Evolutionary conservation across 2,797 vertebrate genomes (phyloP).

Genomic region (Antennarius maculatus): DNA sequence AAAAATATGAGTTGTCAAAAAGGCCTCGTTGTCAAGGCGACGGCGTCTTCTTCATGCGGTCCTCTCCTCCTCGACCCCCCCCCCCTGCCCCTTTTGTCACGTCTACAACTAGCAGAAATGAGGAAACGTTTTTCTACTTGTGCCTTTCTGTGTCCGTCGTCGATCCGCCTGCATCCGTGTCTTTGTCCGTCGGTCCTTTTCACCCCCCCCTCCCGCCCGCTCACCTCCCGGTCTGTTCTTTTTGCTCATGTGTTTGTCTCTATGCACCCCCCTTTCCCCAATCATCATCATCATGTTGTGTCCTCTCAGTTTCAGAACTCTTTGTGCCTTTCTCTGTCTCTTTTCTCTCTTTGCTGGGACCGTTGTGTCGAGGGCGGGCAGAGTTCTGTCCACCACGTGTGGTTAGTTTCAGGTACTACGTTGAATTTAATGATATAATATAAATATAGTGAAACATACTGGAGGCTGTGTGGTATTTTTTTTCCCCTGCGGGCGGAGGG

Average conservation of each 20-base stretch:
- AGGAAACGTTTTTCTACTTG: conserved; percentile 72
- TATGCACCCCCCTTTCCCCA: conserved; percentile 20
- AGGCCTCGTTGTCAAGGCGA: conserved; percentile 42
- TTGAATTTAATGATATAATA: conserved; percentile 85
- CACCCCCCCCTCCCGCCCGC: too few relatives aligned
- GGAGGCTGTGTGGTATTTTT: conserved; percentile 24
- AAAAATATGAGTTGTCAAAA: conserved; percentile 19
- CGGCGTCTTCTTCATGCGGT: conserved; percentile 23
- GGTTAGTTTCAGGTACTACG: conserved; percentile 87
- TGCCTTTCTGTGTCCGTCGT: conserved; percentile 77
- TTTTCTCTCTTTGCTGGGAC: conserved; percentile 81
- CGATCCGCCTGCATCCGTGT: conserved; percentile 34
- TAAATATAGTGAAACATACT: conserved; percentile 84
- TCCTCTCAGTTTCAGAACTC: conserved; percentile 68
- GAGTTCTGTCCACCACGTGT: conserved; percentile 71
- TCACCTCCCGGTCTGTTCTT: conserved; percentile 23
- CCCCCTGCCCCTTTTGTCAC: conserved; percentile 49
- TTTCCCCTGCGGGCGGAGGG: background rate
- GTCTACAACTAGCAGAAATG: conserved; percentile 44
- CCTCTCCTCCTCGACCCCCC: conserved; percentile 47
- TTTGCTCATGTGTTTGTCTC: conserved; percentile 41
- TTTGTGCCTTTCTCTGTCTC: conserved; percentile 79
- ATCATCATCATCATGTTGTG: conserved; percentile 28
- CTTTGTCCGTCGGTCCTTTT: background rate
- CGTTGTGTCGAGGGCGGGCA: conserved; percentile 75